Evolutionary conservation across 1,140 invertebrate genomes (phyloP).

Genomic region (Papilio aristodemus): DNA sequence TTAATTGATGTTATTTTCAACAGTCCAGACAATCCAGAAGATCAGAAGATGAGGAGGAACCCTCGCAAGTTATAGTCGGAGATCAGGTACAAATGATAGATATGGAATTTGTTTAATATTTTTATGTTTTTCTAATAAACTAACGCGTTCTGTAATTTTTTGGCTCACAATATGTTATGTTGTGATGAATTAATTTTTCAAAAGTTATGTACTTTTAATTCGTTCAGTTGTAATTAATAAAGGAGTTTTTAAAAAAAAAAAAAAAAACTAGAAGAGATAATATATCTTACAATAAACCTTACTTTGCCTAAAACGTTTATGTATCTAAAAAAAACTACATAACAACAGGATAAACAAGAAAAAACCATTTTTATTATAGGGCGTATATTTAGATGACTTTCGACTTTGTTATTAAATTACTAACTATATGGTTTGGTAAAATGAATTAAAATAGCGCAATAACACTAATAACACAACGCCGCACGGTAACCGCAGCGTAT

Average conservation of each 20-base stretch:
- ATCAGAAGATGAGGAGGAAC: constrained; percentile 63
- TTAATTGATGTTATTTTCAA: constrained; percentile 31
- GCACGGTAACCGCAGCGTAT: constrained; percentile 21
- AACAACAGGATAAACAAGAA: no score
- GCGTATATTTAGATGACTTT: no score
- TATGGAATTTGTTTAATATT: background rate
- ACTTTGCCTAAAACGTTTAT: no score
- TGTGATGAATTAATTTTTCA: background rate
- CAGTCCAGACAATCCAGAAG: constrained; percentile 54
- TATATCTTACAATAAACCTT: no score
- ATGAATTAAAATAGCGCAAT: background rate
- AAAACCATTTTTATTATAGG: no score
- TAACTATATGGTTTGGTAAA: constrained; percentile 2
- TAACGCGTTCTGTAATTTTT: background rate
- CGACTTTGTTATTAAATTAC: background rate
- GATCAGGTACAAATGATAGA: constrained; percentile 55
- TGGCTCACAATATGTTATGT: background rate
- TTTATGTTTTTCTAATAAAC: background rate
- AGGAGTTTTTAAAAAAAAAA: no score
- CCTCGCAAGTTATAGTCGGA: constrained; percentile 63
- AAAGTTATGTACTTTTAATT: no score
- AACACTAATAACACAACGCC: background rate
- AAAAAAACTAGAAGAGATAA: no score
- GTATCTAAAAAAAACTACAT: no score
- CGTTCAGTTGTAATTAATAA: background rate